Percentiles rank a stretch among this genome's conserved stretches.
Evolutionary conservation across 1,140 invertebrate species (phyloP).

Genomic region (Frieseomelitta varia): DNA sequence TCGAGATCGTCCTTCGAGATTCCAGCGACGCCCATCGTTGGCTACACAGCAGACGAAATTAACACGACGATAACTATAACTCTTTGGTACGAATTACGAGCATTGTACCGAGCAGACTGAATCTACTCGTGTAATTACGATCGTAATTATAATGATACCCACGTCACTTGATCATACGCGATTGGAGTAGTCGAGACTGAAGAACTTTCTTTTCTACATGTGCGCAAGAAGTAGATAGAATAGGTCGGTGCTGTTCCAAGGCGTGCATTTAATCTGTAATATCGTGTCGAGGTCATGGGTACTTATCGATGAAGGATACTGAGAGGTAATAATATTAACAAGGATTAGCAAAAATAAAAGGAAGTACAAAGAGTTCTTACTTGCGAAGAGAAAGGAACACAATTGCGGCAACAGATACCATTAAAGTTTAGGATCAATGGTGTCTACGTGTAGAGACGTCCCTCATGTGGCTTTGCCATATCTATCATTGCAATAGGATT

Average conservation of each 20-base stretch:
- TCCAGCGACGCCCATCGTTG: conserved; percentile 55
- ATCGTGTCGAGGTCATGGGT: neutral
- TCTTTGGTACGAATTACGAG: conserved; percentile 52
- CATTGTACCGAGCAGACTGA: conserved; percentile 56
- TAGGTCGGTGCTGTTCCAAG: neutral
- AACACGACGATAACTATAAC: conserved; percentile 29
- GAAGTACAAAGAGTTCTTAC: neutral
- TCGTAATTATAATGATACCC: neutral
- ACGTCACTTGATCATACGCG: conserved; percentile 5
- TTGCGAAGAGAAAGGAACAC: neutral
- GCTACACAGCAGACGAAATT: neutral
- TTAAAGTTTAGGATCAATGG: neutral
- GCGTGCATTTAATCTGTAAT: neutral
- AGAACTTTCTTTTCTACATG: conserved; percentile 3
- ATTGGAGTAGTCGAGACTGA: conserved; percentile 36
- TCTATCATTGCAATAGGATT: neutral
- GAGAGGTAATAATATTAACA: neutral
- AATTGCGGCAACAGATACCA: neutral
- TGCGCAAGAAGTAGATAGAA: neutral
- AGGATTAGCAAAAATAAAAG: neutral
- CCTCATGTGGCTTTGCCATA: neutral
- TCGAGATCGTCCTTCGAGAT: conserved; percentile 8
- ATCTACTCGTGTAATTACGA: conserved; percentile 9
- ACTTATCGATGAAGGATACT: neutral
- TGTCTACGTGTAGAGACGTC: neutral